These are phyloP conservation scores for Drosophila quasianomalipes DNA, from an alignment of 2,888 invertebrate genomes.

Conservation along the genomic window DNA sequence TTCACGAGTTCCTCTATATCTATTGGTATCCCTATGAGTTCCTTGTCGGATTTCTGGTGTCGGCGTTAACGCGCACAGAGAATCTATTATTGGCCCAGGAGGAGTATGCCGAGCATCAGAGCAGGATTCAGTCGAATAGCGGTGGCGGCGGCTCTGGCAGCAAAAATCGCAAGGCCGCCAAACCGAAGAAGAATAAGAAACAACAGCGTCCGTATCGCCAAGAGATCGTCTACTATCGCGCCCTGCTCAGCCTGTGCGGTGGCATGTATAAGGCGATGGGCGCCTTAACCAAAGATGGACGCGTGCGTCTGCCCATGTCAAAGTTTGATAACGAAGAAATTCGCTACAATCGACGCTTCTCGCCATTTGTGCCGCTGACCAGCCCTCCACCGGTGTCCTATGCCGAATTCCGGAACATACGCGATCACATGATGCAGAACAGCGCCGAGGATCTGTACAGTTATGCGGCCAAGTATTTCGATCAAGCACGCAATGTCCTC, in stretches of 20 bases:
- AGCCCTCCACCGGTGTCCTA: constrained; percentile 97
- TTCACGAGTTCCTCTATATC: constrained; percentile 98
- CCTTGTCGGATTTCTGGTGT: constrained; percentile 96
- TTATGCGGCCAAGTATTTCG: constrained; percentile 96
- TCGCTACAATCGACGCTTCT: constrained; percentile 97
- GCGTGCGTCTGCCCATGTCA: constrained; percentile 93
- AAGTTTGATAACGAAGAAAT: constrained; percentile 97
- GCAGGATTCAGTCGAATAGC: constrained; percentile 67
- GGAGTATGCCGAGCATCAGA: constrained; percentile 86
- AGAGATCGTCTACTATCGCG: constrained; percentile 95
- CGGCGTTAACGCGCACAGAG: constrained; percentile 95
- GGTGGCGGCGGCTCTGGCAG: constrained; percentile 54
- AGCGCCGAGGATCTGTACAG: constrained; percentile 89
- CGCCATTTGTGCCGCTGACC: constrained; percentile 93
- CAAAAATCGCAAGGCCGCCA: constrained; percentile 85
- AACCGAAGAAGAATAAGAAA: constrained; percentile 86
- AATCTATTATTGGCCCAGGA: constrained; percentile 93
- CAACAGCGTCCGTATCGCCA: constrained; percentile 91
- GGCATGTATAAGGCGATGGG: constrained; percentile 98
- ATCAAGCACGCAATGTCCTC: constrained; percentile 93
- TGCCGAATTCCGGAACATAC: constrained; percentile 93
- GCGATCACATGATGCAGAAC: constrained; percentile 89
- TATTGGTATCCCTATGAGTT: constrained; percentile 99
- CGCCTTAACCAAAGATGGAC: constrained; percentile 94
- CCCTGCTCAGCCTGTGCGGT: constrained; percentile 96